These are phyloP conservation scores for Poecilus cupreus DNA, from an alignment of 2,888 invertebrate genomes.

Conservation along the genomic window DNA sequence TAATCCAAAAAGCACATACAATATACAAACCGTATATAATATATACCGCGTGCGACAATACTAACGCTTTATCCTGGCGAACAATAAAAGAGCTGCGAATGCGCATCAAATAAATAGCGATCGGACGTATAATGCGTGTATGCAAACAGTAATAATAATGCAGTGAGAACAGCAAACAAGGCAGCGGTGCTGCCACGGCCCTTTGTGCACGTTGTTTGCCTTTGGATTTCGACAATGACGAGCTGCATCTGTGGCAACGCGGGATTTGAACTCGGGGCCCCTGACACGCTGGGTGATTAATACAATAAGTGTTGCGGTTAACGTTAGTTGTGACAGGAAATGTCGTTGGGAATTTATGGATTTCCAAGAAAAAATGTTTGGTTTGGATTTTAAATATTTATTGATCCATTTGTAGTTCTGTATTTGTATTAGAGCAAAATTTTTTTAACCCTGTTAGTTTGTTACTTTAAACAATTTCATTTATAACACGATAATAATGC, in stretches of 20 bases:
- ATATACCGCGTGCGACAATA: slow-evolving; percentile 29
- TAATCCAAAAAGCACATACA: slow-evolving; percentile 49
- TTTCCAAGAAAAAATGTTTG: slow-evolving; percentile 12
- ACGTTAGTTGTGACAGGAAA: slow-evolving; percentile 47
- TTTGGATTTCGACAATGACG: slow-evolving; percentile 36
- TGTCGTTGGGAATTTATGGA: slow-evolving; percentile 48
- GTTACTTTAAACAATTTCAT: no score
- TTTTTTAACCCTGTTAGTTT: no score
- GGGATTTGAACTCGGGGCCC: slow-evolving; percentile 31
- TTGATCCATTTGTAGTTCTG: no score
- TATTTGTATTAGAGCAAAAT: no score
- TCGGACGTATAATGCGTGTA: slow-evolving; percentile 64
- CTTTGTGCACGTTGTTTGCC: slow-evolving; percentile 42
- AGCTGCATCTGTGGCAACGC: slow-evolving; percentile 27
- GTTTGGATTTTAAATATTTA: neutral
- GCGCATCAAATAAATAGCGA: slow-evolving; percentile 57
- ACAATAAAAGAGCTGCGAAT: slow-evolving; percentile 58
- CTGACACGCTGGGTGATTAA: slow-evolving; percentile 11
- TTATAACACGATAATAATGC: no score
- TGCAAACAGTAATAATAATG: slow-evolving; percentile 65
- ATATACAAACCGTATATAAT: slow-evolving; percentile 16
- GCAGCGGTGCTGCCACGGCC: slow-evolving; percentile 16
- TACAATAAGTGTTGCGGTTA: slow-evolving; percentile 49
- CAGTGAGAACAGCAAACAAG: slow-evolving; percentile 66
- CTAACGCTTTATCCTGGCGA: slow-evolving; percentile 34